Base-by-base conservation (phyloP, 1,140 invertebrate genomes). In the Rhagoletis pomonella region DNA sequence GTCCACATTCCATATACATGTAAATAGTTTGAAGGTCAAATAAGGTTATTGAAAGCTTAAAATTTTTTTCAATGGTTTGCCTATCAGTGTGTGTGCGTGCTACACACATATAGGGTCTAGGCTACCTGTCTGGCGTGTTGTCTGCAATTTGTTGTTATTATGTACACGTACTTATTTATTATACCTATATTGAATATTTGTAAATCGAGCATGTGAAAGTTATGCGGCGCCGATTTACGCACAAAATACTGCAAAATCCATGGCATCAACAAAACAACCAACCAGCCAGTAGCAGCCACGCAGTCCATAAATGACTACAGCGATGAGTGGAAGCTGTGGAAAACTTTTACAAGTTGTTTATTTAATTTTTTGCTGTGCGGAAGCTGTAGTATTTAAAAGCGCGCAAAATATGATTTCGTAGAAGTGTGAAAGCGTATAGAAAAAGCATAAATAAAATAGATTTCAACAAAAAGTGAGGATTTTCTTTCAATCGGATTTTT, bases 1-100 rank as follows among this genome's bases (percentile, higher is more conserved):
- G 29, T 29, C 1, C 29, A 29, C 29, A 29, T 29, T 29, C 29
- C 29, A 55, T 3, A 19, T 55, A 17, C 9, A 29, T 81, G 7
- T 17, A 81, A 81, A 62, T 62, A 81, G 17, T 81, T 81, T 81
- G 73, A 81, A 81, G 73, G 73, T 81, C 73, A 81, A n/a, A 55
- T 55, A 81, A 55, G 73, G 73, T 81, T 81, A 81, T 81, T 81
- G 73, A 55, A 19, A 81, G 73, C 47, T 81, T 55, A 55, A 17
- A 42, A 44, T 55, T 55, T 81, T 81, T 81, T 81, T 55, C 47
- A 9, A 7, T 77, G 0, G 55, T 10, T 29, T 3, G n/a, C 17
- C 39, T 73, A 47, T 55, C 3, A 55, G 73, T 47, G 73, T 29
- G 5, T 29, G n/a, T 47, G 12, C 14, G 14, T 29, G 29, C n/a